phyloP scores from a whole-genome alignment of 2,888 invertebrate genomes.

The Leucania comma region DNA sequence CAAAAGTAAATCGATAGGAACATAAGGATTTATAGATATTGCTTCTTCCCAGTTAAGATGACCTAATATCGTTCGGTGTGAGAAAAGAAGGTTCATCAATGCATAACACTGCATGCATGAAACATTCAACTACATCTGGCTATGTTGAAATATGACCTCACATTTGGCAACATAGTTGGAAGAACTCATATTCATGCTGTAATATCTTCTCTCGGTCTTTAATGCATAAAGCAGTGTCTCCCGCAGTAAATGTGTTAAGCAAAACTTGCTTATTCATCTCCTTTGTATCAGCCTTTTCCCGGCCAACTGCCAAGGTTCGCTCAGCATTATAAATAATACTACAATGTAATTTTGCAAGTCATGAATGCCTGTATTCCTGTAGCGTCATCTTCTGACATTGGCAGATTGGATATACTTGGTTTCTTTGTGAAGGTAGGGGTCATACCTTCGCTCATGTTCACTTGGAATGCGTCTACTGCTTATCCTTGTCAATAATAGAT shows the following conservation, averaged over 20 bases:
- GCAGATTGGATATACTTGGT: slow-evolving; percentile 11
- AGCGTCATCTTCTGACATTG: slow-evolving; percentile 35
- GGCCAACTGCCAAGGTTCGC: slow-evolving; percentile 40
- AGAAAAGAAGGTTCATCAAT: background rate
- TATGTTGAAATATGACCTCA: background rate
- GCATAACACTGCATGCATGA: background rate
- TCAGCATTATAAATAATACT: slow-evolving; percentile 52
- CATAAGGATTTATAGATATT: background rate
- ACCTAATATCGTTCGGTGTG: background rate
- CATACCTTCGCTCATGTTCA: background rate
- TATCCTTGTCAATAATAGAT: background rate
- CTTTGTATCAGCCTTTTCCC: slow-evolving; percentile 48
- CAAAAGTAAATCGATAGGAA: background rate
- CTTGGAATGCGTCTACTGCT: background rate
- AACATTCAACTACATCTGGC: background rate
- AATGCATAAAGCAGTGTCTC: slow-evolving; percentile 24
- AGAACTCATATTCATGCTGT: background rate
- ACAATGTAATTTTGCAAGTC: slow-evolving; percentile 49
- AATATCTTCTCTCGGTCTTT: background rate
- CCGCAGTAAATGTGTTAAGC: slow-evolving; percentile 32
- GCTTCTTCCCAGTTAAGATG: background rate
- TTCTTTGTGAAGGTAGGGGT: slow-evolving; percentile 15
- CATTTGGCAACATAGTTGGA: background rate
- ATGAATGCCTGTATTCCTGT: slow-evolving; percentile 48
- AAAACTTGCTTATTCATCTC: slow-evolving; percentile 54